These are phyloP conservation scores for Picus viridis DNA, from an alignment of 2,797 vertebrate species.

Conservation along the genomic window DNA sequence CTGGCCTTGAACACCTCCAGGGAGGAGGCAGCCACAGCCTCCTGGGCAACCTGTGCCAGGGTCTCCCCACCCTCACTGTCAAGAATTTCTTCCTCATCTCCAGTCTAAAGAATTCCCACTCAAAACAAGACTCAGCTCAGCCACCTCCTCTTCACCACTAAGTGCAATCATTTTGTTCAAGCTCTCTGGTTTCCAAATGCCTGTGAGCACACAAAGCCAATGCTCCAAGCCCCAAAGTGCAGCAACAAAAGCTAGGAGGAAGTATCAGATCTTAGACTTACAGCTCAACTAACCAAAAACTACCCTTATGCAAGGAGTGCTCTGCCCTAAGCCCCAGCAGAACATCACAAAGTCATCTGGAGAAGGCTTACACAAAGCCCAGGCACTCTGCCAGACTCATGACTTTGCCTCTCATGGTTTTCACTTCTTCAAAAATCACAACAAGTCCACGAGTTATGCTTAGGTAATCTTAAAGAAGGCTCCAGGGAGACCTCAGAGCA, in stretches of 20 bases:
- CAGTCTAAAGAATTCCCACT: not conserved
- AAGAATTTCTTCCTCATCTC: too few species aligned
- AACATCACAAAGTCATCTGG: not conserved
- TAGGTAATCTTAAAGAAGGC: not conserved
- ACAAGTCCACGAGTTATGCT: accelerated
- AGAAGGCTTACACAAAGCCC: not conserved
- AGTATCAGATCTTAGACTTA: conserved; percentile 1
- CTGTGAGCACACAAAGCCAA: not conserved
- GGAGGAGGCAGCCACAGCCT: too few species aligned
- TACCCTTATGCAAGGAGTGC: conserved; percentile 9
- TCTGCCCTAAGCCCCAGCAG: not conserved
- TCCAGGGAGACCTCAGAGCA: not conserved
- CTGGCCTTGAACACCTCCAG: too few species aligned
- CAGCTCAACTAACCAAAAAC: not conserved
- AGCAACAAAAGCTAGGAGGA: not conserved
- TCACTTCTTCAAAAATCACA: not conserved
- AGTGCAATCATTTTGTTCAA: not conserved
- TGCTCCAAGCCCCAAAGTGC: not conserved
- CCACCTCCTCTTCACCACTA: not conserved
- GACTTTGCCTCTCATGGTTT: not conserved
- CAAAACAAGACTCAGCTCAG: not conserved
- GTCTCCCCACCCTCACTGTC: too few species aligned
- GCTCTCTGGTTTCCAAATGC: not conserved
- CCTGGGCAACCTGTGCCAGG: too few species aligned
- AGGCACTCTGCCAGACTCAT: not conserved